phyloP scores from a whole-genome alignment of 2,113 vertebrate species.

The Elephas maximus region DNA sequence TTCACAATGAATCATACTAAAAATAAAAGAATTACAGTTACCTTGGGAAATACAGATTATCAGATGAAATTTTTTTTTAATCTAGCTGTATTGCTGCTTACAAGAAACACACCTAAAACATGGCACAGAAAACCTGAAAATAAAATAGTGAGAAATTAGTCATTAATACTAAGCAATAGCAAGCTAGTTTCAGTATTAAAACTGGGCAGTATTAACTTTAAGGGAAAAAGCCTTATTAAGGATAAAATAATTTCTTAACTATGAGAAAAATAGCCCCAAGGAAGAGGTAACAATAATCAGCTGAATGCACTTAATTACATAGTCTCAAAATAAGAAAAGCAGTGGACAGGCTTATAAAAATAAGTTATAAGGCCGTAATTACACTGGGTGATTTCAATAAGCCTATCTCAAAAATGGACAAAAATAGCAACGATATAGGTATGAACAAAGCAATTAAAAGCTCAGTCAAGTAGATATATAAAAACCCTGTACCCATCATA shows the following conservation, averaged over 20 bases:
- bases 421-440: neutral
- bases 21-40: neutral
- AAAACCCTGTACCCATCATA: no score
- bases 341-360: neutral
- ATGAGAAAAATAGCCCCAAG: neutral
- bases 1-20: neutral
- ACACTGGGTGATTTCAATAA: neutral
- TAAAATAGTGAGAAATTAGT: neutral
- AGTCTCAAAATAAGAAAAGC: neutral
- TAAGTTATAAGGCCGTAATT: neutral
- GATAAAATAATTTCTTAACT: neutral
- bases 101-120: neutral
- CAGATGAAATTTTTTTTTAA: neutral
- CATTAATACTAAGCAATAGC: neutral
- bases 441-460: neutral
- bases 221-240: neutral
- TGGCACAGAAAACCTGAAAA: neutral
- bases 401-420: neutral
- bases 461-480: neutral
- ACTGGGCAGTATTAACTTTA: neutral
- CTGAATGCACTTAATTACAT: neutral
- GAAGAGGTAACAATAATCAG: neutral
- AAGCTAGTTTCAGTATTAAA: neutral
- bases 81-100: no score
- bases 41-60: neutral